phyloP scores from a whole-genome alignment of 2,888 invertebrate species.

The Scelioninae gen. 1 region DNA sequence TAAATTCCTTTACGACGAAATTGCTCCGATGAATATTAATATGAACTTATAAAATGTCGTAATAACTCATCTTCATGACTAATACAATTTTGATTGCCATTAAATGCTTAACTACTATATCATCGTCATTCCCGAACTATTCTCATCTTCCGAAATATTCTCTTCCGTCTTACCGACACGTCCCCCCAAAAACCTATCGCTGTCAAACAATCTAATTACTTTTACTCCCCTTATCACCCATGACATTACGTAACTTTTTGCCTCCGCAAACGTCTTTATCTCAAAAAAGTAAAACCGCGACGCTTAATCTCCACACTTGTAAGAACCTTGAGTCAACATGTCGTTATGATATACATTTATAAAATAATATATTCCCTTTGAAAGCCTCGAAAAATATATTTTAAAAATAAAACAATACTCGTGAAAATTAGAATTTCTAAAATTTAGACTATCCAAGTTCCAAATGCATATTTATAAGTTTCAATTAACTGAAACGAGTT shows the following conservation, averaged over 20 bases:
- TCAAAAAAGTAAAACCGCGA: constrained; percentile 5
- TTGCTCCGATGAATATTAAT: constrained; percentile 46
- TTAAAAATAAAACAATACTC: too few species aligned
- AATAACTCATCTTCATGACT: constrained; percentile 41
- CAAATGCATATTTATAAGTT: too few species aligned
- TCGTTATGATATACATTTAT: not conserved
- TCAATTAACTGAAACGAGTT: too few species aligned
- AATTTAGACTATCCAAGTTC: too few species aligned
- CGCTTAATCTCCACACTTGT: constrained; percentile 21
- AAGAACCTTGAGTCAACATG: constrained; percentile 10
- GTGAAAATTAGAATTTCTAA: too few species aligned
- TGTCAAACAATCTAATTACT: constrained; percentile 32
- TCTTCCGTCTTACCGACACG: not conserved
- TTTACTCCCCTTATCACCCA: constrained; percentile 14
- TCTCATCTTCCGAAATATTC: constrained; percentile 20
- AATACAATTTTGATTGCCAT: constrained; percentile 54
- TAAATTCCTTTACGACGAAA: constrained; percentile 26
- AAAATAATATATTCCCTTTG: not conserved
- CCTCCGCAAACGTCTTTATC: constrained; percentile 31
- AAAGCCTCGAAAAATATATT: too few species aligned
- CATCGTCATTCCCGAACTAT: constrained; percentile 37
- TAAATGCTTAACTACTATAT: constrained; percentile 40
- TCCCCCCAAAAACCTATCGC: constrained; percentile 20
- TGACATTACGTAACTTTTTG: constrained; percentile 38
- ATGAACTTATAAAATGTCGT: constrained; percentile 22